These are phyloP conservation scores for Platalea minor DNA, from an alignment of 2,797 vertebrate species.

Conservation along the genomic window DNA sequence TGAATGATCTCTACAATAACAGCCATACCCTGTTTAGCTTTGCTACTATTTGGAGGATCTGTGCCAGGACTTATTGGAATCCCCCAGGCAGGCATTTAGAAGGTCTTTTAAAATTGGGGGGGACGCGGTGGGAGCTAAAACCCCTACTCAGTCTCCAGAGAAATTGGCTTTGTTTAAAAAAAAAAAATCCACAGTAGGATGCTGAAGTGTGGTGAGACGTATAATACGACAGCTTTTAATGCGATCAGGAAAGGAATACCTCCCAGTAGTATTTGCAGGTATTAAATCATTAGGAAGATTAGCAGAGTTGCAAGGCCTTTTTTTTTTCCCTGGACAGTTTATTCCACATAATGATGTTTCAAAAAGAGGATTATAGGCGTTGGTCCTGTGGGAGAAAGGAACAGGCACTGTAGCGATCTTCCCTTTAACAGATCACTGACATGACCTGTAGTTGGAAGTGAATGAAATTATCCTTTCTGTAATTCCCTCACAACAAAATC, in stretches of 20 bases:
- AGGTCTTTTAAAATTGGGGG: neutral
- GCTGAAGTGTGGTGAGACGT: neutral
- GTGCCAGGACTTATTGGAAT: constrained; percentile 42
- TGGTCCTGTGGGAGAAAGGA: neutral
- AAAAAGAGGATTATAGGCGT: neutral
- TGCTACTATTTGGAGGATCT: constrained; percentile 34
- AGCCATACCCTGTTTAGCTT: constrained; percentile 33
- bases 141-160: neutral
- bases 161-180: neutral
- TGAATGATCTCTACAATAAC: constrained; percentile 23
- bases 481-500: neutral
- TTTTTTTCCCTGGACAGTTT: neutral
- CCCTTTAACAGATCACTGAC: neutral
- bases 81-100: constrained; percentile 1
- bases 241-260: neutral
- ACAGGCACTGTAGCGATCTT: neutral
- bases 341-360: neutral
- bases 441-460: neutral
- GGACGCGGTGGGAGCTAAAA: neutral
- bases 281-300: constrained; percentile 51
- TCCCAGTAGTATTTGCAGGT: constrained; percentile 23
- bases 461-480: neutral
- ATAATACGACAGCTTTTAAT: neutral
- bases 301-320: neutral
- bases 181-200: neutral